Percentiles rank a stretch among this genome's conserved stretches.
Conservation (phyloP, 2,888 invertebrate species). For the Zele albiditarsus region DNA sequence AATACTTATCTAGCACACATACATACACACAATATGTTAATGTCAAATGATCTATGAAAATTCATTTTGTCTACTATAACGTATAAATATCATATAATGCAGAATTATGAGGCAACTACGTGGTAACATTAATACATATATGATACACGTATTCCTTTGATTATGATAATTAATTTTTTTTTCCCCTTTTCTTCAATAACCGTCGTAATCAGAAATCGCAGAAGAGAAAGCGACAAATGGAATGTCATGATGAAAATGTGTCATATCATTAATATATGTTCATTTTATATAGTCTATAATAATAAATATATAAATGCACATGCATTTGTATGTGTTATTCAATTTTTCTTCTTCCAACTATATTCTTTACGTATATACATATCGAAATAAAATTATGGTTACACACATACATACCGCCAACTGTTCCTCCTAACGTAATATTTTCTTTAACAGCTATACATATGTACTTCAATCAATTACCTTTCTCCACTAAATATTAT, state of each 20-base stretch:
- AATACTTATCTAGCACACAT: not conserved
- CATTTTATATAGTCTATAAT: constrained; percentile 14
- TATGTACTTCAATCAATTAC: constrained; percentile 17
- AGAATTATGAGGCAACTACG: constrained; percentile 16
- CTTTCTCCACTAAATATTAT: constrained; percentile 36
- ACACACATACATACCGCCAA: not conserved
- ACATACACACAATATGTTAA: not conserved
- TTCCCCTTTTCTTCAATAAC: constrained; percentile 13
- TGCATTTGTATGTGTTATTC: not conserved
- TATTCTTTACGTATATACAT: constrained; percentile 7
- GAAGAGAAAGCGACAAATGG: constrained; percentile 35
- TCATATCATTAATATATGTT: constrained; percentile 24
- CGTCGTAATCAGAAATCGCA: constrained; percentile 8
- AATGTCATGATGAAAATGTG: constrained; percentile 31
- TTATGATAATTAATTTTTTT: constrained; percentile 24
- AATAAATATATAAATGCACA: constrained; percentile 15
- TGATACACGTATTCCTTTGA: constrained; percentile 15
- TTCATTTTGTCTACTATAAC: not conserved
- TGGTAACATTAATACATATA: constrained; percentile 4
- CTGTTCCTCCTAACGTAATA: constrained; percentile 24
- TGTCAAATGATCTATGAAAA: not conserved
- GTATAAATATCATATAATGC: not conserved
- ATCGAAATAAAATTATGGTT: not conserved
- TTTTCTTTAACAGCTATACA: constrained; percentile 23
- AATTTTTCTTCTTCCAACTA: not conserved